Evolutionary conservation across 1,140 invertebrate species (phyloP).

Genomic region (Ips typographus): DNA sequence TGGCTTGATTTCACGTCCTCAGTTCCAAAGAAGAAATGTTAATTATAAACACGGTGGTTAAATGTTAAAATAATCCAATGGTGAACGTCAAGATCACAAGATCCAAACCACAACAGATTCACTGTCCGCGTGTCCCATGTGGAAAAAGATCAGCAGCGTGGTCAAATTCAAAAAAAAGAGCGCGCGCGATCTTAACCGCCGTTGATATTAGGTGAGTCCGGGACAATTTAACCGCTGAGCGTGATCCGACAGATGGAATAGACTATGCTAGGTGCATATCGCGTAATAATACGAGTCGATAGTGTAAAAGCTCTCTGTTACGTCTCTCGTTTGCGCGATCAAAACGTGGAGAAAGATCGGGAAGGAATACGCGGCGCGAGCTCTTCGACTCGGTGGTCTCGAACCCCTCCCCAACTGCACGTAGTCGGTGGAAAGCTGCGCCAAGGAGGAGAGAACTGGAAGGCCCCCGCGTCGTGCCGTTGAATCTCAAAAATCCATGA

Average conservation of each 20-base stretch:
- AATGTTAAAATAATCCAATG: constrained; percentile 18
- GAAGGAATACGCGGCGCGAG: constrained; percentile 34
- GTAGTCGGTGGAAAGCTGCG: constrained; percentile 47
- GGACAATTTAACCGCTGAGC: not conserved
- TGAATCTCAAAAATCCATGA: constrained; percentile 54
- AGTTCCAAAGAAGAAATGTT: constrained; percentile 23
- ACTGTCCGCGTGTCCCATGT: constrained; percentile 17
- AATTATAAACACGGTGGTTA: not conserved
- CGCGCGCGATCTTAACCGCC: constrained; percentile 18
- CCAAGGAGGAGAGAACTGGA: constrained; percentile 39
- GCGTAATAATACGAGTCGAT: constrained; percentile 1
- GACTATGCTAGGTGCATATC: constrained; percentile 22
- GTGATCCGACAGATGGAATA: constrained; percentile 6
- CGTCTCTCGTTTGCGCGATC: constrained; percentile 21
- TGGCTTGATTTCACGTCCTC: constrained; percentile 38
- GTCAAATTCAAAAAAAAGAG: constrained; percentile 12
- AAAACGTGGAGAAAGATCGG: constrained; percentile 34
- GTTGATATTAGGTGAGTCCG: not conserved
- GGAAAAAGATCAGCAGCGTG: constrained; percentile 6
- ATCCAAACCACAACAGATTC: constrained; percentile 15
- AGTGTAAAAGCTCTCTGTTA: constrained; percentile 15
- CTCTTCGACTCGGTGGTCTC: constrained; percentile 25
- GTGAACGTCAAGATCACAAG: constrained; percentile 5
- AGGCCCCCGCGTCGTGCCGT: constrained; percentile 50
- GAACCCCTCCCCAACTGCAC: constrained; percentile 35